A percentile compares a stretch with the other conserved stretches of the same genome.
These are phyloP conservation scores for Ondatra zibethicus DNA, from an alignment of 2,113 vertebrate species.

Conservation along the genomic window DNA sequence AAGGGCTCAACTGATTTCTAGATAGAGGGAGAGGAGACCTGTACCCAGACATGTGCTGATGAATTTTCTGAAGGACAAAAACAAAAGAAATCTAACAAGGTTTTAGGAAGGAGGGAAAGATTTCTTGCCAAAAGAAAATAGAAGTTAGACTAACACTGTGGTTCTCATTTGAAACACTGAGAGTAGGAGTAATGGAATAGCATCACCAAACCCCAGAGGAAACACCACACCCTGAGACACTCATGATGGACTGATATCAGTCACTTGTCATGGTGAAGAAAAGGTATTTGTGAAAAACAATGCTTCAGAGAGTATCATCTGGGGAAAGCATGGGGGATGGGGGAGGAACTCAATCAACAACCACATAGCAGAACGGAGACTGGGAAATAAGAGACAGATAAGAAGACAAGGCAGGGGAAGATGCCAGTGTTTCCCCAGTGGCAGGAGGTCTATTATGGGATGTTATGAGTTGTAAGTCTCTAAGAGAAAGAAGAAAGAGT, in stretches of 20 bases:
- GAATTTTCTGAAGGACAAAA: background rate
- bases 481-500: background rate
- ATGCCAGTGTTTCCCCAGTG: background rate
- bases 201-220: background rate
- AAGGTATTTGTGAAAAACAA: background rate
- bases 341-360: background rate
- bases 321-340: background rate
- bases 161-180: background rate
- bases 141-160: background rate
- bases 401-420: background rate
- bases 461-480: background rate
- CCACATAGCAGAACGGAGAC: background rate
- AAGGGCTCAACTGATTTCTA: background rate
- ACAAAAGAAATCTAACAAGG: background rate
- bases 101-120: background rate
- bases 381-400: background rate
- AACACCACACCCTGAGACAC: background rate
- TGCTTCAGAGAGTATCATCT: background rate
- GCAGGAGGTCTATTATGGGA: background rate
- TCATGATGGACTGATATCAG: background rate
- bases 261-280: background rate
- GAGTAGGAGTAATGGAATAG: background rate
- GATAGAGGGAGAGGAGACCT: background rate
- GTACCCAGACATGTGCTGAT: background rate
- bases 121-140: background rate